Evolutionary conservation across 2,113 vertebrate species (phyloP), one percentile per base, ranked within the genome.

Genomic region (Patagioenas fasciata): DNA sequence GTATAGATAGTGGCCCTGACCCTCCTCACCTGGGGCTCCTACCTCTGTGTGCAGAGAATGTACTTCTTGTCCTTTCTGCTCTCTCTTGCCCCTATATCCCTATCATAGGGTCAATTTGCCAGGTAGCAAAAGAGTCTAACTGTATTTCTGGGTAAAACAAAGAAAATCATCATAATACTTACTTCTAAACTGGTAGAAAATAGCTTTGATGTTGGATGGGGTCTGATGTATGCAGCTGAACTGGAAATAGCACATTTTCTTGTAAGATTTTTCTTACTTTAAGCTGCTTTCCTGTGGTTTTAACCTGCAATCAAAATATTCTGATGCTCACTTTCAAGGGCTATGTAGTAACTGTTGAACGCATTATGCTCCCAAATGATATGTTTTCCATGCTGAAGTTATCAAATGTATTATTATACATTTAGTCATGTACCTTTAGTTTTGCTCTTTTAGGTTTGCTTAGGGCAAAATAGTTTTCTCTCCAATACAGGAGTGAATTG

Each of bases 401-500:
- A 57, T 44, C 42, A 73, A 64, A 87, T 80, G 26, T 32, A 50
- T 89, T 93, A 60, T 65, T 93, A 82, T 75, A 66, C 5, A 53
- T 88, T 73, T 95, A 77, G 70, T 21, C 5, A 54, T 42, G 38
- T 61, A 64, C 16, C 54, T 89, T 61, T 29, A 84, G 42, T 79
- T 96, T 90, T 65, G 38, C 53, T 74, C 6, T 95, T 93, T 65
- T 47, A 66, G 79, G 50, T 12, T 94, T 88, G 70, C 86, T 95
- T 54, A 60, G 51, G 81, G 70, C 47, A 94, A 95, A 95, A 89
- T 71, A 72, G 36, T 94, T 84, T 79, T 77, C 24, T 67, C 51
- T 82, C 20, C 17, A 57, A 78, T 56, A 7, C 12, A 78, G 51
- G 40, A 88, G 24, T 42, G 77, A 87, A 65, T 57, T 80, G 47